Evolutionary conservation across 2,888 invertebrate genomes (phyloP).

Genomic region (Hartigia nigra): DNA sequence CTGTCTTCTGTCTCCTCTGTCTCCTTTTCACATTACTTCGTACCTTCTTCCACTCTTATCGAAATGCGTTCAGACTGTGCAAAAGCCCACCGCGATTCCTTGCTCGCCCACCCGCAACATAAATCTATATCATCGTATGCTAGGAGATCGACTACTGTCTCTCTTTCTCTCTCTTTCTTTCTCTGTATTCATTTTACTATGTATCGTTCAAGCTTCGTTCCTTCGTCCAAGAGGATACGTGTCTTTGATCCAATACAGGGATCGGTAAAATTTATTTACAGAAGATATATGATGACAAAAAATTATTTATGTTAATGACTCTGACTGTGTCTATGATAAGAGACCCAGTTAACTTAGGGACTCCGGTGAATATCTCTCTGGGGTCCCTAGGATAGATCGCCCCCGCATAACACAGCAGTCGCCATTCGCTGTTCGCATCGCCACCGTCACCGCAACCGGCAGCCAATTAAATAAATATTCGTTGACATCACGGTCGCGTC

Average conservation of each 20-base stretch:
- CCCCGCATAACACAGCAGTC: constrained; percentile 61
- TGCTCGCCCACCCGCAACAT: constrained; percentile 35
- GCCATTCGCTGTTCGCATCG: constrained; percentile 53
- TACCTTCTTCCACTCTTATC: constrained; percentile 30
- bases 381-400: constrained; percentile 43
- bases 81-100: constrained; percentile 27
- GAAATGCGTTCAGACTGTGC: constrained; percentile 26
- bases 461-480: constrained; percentile 66
- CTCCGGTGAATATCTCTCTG: neutral
- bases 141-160: constrained; percentile 10
- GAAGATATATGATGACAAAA: neutral
- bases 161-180: constrained; percentile 12
- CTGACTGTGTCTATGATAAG: neutral
- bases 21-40: constrained; percentile 13
- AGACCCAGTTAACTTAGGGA: neutral
- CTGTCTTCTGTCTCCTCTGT: constrained; percentile 26
- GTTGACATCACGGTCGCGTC: constrained; percentile 62
- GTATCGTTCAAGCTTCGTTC: neutral
- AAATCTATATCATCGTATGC: constrained; percentile 51
- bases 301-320: neutral
- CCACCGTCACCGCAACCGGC: constrained; percentile 32
- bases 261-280: neutral
- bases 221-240: neutral
- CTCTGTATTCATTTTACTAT: constrained; percentile 1
- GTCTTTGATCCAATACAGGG: neutral